phyloP scores from a whole-genome alignment of 2,888 invertebrate genomes.

The Eilema caniola region DNA sequence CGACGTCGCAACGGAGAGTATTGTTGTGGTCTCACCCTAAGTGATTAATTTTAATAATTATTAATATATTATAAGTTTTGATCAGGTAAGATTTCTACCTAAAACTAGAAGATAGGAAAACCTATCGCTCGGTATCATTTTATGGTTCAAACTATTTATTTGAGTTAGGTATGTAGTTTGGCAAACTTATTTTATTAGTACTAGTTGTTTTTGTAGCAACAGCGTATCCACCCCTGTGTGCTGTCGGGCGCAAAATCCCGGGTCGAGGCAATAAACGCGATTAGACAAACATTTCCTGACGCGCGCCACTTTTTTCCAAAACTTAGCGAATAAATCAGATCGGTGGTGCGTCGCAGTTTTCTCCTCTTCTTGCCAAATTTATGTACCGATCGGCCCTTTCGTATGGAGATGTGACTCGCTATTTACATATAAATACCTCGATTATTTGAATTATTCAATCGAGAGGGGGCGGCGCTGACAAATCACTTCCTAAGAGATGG shows the following conservation, averaged over 20 bases:
- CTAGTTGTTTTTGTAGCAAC: slow-evolving; percentile 47
- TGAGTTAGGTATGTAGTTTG: slow-evolving; percentile 10
- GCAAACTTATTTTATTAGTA: slow-evolving; percentile 23
- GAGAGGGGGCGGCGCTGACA: slow-evolving; percentile 87
- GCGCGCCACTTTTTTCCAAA: slow-evolving; percentile 83
- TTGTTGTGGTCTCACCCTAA: no score
- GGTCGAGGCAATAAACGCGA: slow-evolving; percentile 82
- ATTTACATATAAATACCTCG: slow-evolving; percentile 87
- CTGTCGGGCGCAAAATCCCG: slow-evolving; percentile 75
- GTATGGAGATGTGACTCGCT: slow-evolving; percentile 86
- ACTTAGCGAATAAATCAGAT: slow-evolving; percentile 86
- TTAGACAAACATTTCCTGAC: slow-evolving; percentile 87
- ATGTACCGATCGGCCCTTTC: slow-evolving; percentile 87
- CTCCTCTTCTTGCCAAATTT: slow-evolving; percentile 86
- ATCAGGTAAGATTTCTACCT: neutral
- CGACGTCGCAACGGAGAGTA: no score
- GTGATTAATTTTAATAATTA: neutral
- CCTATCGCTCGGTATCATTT: neutral
- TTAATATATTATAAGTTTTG: neutral
- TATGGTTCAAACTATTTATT: slow-evolving; percentile 15
- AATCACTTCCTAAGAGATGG: slow-evolving; percentile 86
- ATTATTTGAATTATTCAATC: slow-evolving; percentile 88
- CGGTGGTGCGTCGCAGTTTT: slow-evolving; percentile 85
- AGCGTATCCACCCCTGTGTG: slow-evolving; percentile 66
- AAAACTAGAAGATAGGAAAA: neutral